Evolutionary conservation across 2,888 invertebrate genomes (phyloP), one percentile per base, ranked within the genome.

Genomic region (Epinotia bilunana): DNA sequence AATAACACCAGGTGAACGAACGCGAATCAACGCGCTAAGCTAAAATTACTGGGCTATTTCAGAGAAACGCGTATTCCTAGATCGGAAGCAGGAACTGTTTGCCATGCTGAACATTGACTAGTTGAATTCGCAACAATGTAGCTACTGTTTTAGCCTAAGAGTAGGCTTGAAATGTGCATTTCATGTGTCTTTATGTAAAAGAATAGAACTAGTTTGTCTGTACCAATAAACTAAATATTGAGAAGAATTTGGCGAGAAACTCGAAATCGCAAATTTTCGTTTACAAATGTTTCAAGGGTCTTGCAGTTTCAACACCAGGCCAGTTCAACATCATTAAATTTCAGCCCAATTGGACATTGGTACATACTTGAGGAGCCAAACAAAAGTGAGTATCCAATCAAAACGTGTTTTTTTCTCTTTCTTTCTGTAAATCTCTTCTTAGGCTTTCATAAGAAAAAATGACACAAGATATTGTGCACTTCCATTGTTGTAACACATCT

Each of bases 31-130:
- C 82, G 81, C 84, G 85, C 85, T 86, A 82, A 82, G 83, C 84
- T 91, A 90, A 85, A 91, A 85, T 87, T 89, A 90, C 79, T 55
- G 58, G 76, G 80, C 84, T 88, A 89, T 91, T 88, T 85, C 81
- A 77, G 83, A 77, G 77, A 81, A 83, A 84, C 84, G 81, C 79
- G 82, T 89, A 90, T 92, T 88, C 84, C 80, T 84, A 82, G 80
- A 84, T 89, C 90, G 91, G 91, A 91, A 91, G 89, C 88, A 81
- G 74, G 70, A 75, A 72, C 72, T 62, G 39, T 68, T 39, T 18
- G 61, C 43, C 46, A 53, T 23, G 58, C 39, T 72, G 72, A 72
- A 71, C 60, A 67, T 55, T 55, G 43, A 57, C 63, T 39, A 74
- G 71, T 79, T 53, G 46, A 63, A 73, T 73, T n/a, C 28, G 61